phyloP scores from a whole-genome alignment of 2,888 invertebrate genomes.

The Geotrupes spiniger region DNA sequence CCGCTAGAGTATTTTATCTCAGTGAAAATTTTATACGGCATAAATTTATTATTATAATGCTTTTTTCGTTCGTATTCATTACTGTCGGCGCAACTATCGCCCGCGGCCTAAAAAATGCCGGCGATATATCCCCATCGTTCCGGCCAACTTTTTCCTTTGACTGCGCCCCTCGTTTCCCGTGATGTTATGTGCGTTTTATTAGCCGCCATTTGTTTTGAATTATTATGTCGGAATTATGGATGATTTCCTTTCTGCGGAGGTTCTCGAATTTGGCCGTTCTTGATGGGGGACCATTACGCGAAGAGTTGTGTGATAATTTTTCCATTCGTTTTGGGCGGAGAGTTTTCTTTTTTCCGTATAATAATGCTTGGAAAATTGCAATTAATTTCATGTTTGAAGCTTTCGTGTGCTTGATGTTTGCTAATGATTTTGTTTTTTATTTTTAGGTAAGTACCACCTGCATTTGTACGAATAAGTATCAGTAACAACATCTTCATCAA shows the following conservation, averaged over 20 bases:
- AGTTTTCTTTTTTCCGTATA: no score
- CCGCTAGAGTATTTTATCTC: no score
- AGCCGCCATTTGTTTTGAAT: slow-evolving; percentile 25
- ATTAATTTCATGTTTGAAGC: no score
- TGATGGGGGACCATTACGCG: slow-evolving; percentile 17
- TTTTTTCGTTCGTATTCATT: no score
- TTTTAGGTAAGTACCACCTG: slow-evolving; percentile 23
- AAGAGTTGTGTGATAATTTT: slow-evolving; percentile 23
- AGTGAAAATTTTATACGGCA: no score
- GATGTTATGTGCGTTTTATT: slow-evolving; percentile 24
- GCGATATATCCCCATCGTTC: background rate
- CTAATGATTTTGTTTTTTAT: slow-evolving; percentile 15
- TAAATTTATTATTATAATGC: no score
- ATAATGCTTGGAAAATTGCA: no score
- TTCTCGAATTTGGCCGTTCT: slow-evolving; percentile 14
- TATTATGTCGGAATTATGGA: slow-evolving; percentile 23
- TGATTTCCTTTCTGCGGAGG: slow-evolving; percentile 15
- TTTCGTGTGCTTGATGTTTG: slow-evolving; percentile 2
- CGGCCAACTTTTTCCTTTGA: no score
- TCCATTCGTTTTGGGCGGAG: slow-evolving; percentile 17
- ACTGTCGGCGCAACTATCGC: no score
- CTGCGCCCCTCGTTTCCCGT: slow-evolving; percentile 12
- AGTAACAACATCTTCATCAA: no score
- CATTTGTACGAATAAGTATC: no score
- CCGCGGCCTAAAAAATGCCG: background rate